Conservation (phyloP, 2,888 invertebrate genomes). For the Idaea straminata region DNA sequence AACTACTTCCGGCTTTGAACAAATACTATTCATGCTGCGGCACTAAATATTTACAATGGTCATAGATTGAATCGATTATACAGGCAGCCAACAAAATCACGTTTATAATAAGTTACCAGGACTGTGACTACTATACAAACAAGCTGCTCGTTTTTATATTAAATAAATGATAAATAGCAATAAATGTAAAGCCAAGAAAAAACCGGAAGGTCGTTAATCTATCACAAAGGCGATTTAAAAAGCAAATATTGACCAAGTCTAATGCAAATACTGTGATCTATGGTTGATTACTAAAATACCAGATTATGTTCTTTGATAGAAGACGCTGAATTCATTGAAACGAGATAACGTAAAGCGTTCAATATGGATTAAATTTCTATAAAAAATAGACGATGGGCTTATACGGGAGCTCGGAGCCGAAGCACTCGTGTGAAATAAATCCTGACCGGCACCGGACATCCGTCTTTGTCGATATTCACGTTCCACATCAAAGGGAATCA, state of each 20-base stretch:
- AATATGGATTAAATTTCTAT: slow-evolving; percentile 22
- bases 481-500: slow-evolving; percentile 75
- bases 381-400: slow-evolving; percentile 27
- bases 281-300: not conserved
- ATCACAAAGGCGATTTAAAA: not conserved
- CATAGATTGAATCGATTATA: not conserved
- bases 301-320: not conserved
- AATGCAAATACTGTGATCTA: not conserved
- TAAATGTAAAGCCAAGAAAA: not conserved
- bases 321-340: not conserved
- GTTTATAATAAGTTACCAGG: not conserved
- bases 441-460: slow-evolving; percentile 80
- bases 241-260: not conserved
- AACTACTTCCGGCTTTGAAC: not conserved
- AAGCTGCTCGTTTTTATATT: not conserved
- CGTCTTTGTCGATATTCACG: slow-evolving; percentile 79
- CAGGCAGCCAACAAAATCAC: not conserved
- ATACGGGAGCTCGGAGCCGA: slow-evolving; percentile 46
- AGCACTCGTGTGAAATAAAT: slow-evolving; percentile 75
- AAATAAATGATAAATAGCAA: not conserved
- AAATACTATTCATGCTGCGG: not conserved
- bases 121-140: not conserved
- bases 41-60: not conserved
- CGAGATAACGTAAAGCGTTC: slow-evolving; percentile 21
- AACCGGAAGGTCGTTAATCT: not conserved